These are phyloP conservation scores for Catharus fuscescens DNA, from an alignment of 2,113 vertebrate genomes.

Conservation along the genomic window DNA sequence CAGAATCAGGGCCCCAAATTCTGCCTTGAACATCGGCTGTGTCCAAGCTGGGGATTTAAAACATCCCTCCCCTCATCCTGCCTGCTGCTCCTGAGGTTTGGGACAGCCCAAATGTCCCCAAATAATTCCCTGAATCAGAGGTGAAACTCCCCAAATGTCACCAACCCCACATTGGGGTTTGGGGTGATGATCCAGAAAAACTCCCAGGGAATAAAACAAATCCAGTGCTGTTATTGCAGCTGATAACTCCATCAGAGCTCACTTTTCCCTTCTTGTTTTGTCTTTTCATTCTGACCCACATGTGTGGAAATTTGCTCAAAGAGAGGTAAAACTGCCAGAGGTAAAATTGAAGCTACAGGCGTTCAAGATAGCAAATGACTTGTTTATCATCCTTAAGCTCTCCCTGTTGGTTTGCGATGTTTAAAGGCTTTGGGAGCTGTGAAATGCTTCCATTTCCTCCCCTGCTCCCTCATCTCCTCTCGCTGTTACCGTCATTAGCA, in stretches of 20 bases:
- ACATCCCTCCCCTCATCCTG: neutral
- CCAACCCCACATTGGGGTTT: neutral
- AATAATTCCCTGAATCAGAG: rapidly evolving
- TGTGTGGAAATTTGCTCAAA: neutral
- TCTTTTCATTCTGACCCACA: neutral
- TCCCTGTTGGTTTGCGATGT: constrained; percentile 6
- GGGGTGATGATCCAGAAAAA: neutral
- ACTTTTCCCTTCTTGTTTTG: neutral
- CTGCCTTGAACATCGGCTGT: neutral
- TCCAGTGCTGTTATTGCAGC: neutral
- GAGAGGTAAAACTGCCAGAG: neutral
- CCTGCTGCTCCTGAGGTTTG: neutral
- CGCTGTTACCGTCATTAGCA: neutral
- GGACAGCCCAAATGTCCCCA: neutral
- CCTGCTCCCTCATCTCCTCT: neutral
- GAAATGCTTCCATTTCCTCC: constrained; percentile 25
- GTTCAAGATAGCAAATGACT: neutral
- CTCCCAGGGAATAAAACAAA: neutral
- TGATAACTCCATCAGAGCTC: neutral
- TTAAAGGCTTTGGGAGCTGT: neutral
- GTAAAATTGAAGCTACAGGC: neutral
- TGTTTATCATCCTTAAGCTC: neutral
- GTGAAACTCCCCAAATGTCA: rapidly evolving
- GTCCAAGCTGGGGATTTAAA: neutral
- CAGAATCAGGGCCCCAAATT: neutral